phyloP scores from a whole-genome alignment of 2,888 invertebrate genomes.

The Thecophora atra region DNA sequence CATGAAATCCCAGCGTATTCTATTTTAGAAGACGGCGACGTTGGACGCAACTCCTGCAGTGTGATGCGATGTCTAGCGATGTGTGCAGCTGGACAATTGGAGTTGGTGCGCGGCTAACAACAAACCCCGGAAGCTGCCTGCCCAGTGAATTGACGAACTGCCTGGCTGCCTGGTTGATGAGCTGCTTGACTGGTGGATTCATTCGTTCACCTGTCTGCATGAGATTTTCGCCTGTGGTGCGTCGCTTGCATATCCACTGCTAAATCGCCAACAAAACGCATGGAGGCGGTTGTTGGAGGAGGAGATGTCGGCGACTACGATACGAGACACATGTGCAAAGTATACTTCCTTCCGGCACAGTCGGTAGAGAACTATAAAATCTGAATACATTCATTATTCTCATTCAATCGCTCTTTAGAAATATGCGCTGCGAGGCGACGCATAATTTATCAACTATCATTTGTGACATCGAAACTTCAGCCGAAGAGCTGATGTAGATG shows the following conservation, averaged over 20 bases:
- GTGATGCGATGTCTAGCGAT: no score
- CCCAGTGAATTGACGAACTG: not conserved
- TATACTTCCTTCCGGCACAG: no score
- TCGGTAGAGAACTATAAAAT: no score
- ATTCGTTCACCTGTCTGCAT: conserved; percentile 9
- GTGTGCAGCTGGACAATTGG: no score
- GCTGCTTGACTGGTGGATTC: conserved; percentile 2
- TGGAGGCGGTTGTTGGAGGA: not conserved
- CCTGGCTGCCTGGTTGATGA: not conserved
- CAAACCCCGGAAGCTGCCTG: not conserved
- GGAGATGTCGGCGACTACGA: not conserved
- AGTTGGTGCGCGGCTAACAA: no score
- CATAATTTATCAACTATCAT: no score
- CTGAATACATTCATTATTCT: no score
- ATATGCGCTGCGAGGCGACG: no score
- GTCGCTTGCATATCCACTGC: not conserved
- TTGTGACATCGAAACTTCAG: no score
- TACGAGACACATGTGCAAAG: not conserved
- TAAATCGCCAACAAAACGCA: not conserved
- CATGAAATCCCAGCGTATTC: conserved; percentile 8
- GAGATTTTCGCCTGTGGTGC: conserved; percentile 15
- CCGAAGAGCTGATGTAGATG: no score
- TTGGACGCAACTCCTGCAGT: not conserved
- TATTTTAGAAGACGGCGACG: not conserved
- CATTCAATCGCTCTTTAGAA: no score